A percentile compares a stretch with the other conserved stretches of the same genome.
Conservation (phyloP, 37 sponge, comb jelly and placozoan species). For the Mnemiopsis leidyi region DNA sequence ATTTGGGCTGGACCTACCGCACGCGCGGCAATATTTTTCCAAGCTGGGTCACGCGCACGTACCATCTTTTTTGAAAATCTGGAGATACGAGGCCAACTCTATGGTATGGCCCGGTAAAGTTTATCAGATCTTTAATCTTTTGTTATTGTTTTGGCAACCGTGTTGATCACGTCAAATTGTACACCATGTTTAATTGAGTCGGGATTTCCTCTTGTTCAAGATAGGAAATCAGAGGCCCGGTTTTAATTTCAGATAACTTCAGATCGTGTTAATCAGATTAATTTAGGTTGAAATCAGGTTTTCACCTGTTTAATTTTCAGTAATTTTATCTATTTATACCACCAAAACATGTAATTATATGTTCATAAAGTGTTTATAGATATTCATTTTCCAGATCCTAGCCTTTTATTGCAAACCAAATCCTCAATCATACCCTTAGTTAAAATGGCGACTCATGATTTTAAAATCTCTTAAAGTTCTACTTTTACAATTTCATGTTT, state of each 20-base stretch:
- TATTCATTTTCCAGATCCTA: neutral
- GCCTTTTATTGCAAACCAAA: no score
- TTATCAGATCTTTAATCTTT: no score
- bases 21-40: neutral
- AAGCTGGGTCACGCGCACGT: neutral
- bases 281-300: neutral
- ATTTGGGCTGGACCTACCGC: neutral
- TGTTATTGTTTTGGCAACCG: conserved; percentile 20
- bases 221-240: no score
- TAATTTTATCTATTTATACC: conserved; percentile 45
- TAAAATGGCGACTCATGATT: no score
- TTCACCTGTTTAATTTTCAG: neutral
- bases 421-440: no score
- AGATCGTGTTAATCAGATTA: neutral
- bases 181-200: no score
- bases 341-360: neutral
- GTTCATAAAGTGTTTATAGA: neutral
- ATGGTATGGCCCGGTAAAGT: no score
- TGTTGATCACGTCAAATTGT: conserved; percentile 35
- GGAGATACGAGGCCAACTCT: no score
- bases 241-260: no score
- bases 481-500: no score
- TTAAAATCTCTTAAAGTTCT: no score
- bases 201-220: no score
- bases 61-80: neutral